phyloP scores from a whole-genome alignment of 2,113 vertebrate genomes.

The Thamnaconus septentrionalis region DNA sequence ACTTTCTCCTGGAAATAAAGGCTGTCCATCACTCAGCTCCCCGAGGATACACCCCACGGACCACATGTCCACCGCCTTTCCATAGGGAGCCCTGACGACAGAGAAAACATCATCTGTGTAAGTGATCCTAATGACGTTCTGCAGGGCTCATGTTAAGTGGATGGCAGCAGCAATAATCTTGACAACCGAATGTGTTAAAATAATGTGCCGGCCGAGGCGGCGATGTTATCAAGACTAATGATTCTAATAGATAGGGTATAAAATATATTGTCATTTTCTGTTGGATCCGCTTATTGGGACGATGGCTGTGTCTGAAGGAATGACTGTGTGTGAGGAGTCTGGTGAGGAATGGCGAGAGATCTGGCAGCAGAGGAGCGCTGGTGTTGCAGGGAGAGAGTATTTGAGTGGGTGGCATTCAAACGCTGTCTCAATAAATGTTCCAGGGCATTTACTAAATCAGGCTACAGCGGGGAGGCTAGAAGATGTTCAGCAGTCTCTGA shows the following conservation, averaged over 20 bases:
- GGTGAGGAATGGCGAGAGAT: conserved; percentile 63
- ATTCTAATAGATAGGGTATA: no score
- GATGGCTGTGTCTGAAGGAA: conserved; percentile 39
- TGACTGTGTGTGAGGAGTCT: conserved; percentile 34
- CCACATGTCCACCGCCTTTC: conserved; percentile 99
- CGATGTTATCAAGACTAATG: neutral
- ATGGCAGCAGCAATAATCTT: neutral
- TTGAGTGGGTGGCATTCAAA: conserved; percentile 80
- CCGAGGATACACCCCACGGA: conserved; percentile 98
- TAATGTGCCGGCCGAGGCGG: neutral
- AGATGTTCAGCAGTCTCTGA: conserved; percentile 56
- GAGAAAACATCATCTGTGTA: neutral
- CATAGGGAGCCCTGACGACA: conserved; percentile 87
- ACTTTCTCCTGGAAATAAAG: conserved; percentile 96
- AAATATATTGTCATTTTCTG: neutral
- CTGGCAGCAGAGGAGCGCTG: conserved; percentile 65
- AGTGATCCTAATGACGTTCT: neutral
- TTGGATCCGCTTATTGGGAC: conserved; percentile 15
- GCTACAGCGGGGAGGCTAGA: conserved; percentile 60
- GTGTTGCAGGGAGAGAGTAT: conserved; percentile 74
- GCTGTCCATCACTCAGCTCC: conserved; percentile 96
- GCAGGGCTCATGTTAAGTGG: neutral
- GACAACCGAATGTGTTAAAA: no score
- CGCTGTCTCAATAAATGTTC: conserved; percentile 73
- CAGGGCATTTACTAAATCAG: conserved; percentile 73